phyloP scores from a whole-genome alignment of 1,140 invertebrate species.

The Galendromus occidentalis region DNA sequence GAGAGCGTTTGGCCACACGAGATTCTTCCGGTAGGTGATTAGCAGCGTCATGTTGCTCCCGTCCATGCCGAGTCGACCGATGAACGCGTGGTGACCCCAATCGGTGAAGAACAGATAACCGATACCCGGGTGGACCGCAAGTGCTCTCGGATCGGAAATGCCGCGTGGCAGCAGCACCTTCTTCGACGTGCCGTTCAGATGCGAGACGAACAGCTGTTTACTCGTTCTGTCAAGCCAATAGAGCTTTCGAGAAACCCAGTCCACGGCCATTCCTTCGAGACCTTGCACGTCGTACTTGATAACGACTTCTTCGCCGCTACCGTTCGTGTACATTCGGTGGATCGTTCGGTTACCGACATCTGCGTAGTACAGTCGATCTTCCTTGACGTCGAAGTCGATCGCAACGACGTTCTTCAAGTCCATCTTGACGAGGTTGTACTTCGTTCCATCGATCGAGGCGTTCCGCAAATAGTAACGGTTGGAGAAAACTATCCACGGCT shows the following conservation, averaged over 20 bases:
- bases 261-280: conserved; percentile 82
- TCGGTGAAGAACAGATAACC: conserved; percentile 86
- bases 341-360: conserved; percentile 87
- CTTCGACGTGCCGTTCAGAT: conserved; percentile 74
- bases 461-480: conserved; percentile 96
- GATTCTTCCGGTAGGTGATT: conserved; percentile 73
- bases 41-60: conserved; percentile 73
- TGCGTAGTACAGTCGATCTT: conserved; percentile 72
- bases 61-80: conserved; percentile 93
- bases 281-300: conserved; percentile 81
- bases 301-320: conserved; percentile 45
- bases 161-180: conserved; percentile 58
- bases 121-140: conserved; percentile 79
- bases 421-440: conserved; percentile 73
- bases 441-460: conserved; percentile 65
- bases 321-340: conserved; percentile 35
- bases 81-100: conserved; percentile 85
- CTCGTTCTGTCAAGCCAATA: conserved; percentile 94
- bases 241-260: conserved; percentile 88
- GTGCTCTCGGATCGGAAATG: conserved; percentile 73
- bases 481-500: conserved; percentile 84
- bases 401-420: conserved; percentile 91
- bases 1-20: conserved; percentile 93
- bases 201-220: conserved; percentile 70
- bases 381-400: conserved; percentile 68